Percentiles rank a stretch among this genome's conserved stretches.
Evolutionary conservation across 2,797 vertebrate genomes (phyloP).

Genomic region (Liparis tanakae): DNA sequence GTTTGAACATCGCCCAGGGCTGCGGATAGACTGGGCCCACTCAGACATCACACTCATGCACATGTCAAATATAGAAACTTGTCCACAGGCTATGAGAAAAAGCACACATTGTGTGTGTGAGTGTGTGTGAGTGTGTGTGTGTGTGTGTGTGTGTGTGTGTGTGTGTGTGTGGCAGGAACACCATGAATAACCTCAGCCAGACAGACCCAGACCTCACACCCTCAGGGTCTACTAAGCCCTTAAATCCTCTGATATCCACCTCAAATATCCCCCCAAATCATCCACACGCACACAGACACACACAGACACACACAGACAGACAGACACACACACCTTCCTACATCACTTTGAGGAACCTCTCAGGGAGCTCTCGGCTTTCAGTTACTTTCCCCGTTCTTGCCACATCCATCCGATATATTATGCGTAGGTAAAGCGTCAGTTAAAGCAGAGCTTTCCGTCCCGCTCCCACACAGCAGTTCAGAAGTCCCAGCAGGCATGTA

Average conservation of each 20-base stretch:
- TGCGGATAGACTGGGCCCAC: conserved; percentile 61
- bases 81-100: conserved; percentile 45
- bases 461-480: conserved; percentile 50
- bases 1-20: conserved; percentile 73
- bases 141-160: conserved; percentile 13
- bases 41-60: conserved; percentile 61
- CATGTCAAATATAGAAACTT: conserved; percentile 49
- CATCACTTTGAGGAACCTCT: conserved; percentile 68
- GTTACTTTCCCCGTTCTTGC: conserved; percentile 61
- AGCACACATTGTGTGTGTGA: conserved; percentile 10
- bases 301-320: conserved; percentile 37
- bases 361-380: conserved; percentile 68
- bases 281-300: conserved; percentile 43
- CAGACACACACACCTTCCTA: conserved; percentile 42
- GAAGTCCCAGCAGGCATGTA: conserved; percentile 42
- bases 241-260: conserved; percentile 71
- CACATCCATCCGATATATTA: conserved; percentile 61
- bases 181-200: conserved; percentile 66
- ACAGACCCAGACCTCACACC: conserved; percentile 72
- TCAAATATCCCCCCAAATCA: conserved; percentile 71
- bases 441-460: conserved; percentile 55
- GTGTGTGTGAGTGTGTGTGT: conserved; percentile 38
- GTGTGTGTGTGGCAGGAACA: conserved; percentile 46
- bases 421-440: conserved; percentile 48
- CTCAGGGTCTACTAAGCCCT: conserved; percentile 70